Evolutionary conservation across 2,888 invertebrate species (phyloP).

Genomic region (Reticulitermes lucifugus): DNA sequence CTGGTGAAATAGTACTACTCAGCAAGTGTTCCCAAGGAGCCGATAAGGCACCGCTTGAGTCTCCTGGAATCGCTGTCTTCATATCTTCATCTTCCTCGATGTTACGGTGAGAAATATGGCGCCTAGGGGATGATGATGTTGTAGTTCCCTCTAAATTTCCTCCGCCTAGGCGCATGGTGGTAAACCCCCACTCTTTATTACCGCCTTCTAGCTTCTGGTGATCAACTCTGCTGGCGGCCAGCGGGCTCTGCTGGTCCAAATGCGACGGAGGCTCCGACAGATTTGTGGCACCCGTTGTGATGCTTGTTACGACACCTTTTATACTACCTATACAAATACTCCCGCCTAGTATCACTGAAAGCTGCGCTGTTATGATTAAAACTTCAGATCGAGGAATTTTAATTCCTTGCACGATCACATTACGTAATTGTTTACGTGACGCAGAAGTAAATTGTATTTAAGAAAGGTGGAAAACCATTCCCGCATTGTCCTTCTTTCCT

Average conservation of each 20-base stretch:
- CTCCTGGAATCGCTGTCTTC: slow-evolving; percentile 12
- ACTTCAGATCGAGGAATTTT: too few species aligned
- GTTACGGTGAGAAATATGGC: slow-evolving; percentile 1
- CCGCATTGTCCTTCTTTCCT: too few species aligned
- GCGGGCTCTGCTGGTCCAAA: slow-evolving; percentile 21
- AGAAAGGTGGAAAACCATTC: too few species aligned
- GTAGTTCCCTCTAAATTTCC: not conserved
- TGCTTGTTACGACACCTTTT: slow-evolving; percentile 6
- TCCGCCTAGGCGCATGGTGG: slow-evolving; percentile 19
- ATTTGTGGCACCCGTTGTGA: slow-evolving; percentile 36
- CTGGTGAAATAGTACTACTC: slow-evolving; percentile 51
- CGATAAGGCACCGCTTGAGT: slow-evolving; percentile 29
- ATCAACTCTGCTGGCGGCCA: slow-evolving; percentile 16
- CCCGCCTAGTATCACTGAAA: not conserved
- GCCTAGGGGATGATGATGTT: not conserved
- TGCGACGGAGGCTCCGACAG: slow-evolving; percentile 37
- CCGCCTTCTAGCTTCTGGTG: not conserved
- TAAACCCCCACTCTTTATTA: not conserved
- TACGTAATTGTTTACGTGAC: too few species aligned
- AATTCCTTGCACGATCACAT: too few species aligned
- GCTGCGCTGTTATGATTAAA: too few species aligned
- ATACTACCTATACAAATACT: not conserved
- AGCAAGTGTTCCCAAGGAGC: slow-evolving; percentile 53
- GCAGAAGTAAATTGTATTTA: too few species aligned
- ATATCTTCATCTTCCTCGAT: slow-evolving; percentile 11